A percentile compares a stretch with the other conserved stretches of the same genome.
Conservation (phyloP, 1,140 invertebrate species). For the Phthorimaea operculella region DNA sequence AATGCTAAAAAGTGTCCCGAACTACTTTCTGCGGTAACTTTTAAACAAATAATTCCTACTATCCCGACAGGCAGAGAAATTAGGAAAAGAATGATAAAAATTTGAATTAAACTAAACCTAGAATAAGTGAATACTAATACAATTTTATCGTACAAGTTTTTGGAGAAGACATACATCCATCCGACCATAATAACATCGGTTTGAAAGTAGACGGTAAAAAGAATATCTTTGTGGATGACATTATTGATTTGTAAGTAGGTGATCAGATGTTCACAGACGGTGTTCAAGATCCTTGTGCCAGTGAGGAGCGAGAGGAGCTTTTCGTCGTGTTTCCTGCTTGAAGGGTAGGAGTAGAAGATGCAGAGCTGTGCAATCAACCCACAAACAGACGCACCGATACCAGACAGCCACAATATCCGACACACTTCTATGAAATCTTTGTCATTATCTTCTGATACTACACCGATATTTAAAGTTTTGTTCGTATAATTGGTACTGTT, state of each 20-base stretch:
- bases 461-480: no score
- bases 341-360: slow-evolving; percentile 20
- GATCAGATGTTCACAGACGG: slow-evolving; percentile 24
- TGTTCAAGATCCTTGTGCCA: slow-evolving; percentile 27
- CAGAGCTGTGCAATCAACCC: slow-evolving; percentile 21
- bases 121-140: slow-evolving; percentile 28
- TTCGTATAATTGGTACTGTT: no score
- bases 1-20: slow-evolving; percentile 16
- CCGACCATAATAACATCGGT: slow-evolving; percentile 27
- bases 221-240: neutral
- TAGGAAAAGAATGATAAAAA: slow-evolving; percentile 21
- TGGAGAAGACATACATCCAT: slow-evolving; percentile 42
- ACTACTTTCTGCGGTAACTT: neutral
- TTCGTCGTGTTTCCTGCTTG: slow-evolving; percentile 37
- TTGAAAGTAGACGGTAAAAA: slow-evolving; percentile 23
- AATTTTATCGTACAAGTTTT: slow-evolving; percentile 38
- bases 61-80: slow-evolving; percentile 22
- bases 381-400: slow-evolving; percentile 22
- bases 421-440: neutral
- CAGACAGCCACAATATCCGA: slow-evolving; percentile 20
- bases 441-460: neutral
- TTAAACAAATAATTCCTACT: slow-evolving; percentile 21
- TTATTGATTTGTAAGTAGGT: slow-evolving; percentile 3
- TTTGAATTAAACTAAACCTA: slow-evolving; percentile 15
- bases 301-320: slow-evolving; percentile 32